Base-by-base conservation (phyloP, 2,888 invertebrate genomes). In the Xanthorhoe spadicearia region DNA sequence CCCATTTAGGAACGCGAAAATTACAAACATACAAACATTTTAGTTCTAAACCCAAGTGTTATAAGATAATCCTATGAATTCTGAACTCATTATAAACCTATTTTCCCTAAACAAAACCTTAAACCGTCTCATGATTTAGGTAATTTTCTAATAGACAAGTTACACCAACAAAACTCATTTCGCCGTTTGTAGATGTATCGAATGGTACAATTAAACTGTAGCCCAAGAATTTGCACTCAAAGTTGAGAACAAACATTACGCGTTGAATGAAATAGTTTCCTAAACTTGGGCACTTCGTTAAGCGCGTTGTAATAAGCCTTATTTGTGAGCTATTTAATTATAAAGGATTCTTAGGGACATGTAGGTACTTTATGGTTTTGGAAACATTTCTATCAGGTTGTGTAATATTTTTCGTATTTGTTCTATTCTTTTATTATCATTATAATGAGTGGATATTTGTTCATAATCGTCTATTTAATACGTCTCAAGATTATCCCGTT, bases 251-350 rank as follows among this genome's bases (percentile, higher is more conserved):
- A 76, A 80, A 80, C 79, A 78, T 78, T 77, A 77, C 74, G 70
- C 74, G 77, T 71, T 73, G 78, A 81, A 82, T 80, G 80, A 79
- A 84, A 84, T 84, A 83, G 84, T 85, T 84, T 77, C 72, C 71
- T 67, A 62, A 74, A 80, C 75, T 77, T 77, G 18, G 61, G 68
- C 77, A 79, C 76, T 82, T 81, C 73, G 80, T 80, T 77, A 79
- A 77, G 74, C 74, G 74, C 72, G 77, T 71, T 70, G 76, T 79
- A 82, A 81, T 79, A 79, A 80, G 76, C 80, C 77, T 76, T 75
- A 79, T 81, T 79, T 77, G 76, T 73, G 69, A 59, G 69, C 62
- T 68, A 71, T 74, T 74, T 70, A 72, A 72, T 70, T 69, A 70
- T 54, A 7, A 64, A 64, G 66, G 54, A 64, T 69, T 61, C 55